Evolutionary conservation across 1,140 invertebrate species (phyloP), one percentile per base, ranked within the genome.

Genomic region (Drosophila azteca): DNA sequence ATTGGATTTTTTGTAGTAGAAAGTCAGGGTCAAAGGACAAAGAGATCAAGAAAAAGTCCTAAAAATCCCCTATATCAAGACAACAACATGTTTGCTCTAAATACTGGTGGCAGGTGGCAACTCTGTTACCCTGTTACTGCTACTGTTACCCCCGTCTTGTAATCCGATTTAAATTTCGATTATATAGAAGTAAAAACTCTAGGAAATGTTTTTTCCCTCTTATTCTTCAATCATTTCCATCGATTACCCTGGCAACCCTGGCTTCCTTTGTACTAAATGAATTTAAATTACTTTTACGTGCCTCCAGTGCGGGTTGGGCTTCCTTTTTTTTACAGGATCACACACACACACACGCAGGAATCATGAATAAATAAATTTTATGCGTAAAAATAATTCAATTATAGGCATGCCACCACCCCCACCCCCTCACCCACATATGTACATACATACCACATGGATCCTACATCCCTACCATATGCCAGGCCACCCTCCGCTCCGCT

Each of bases 321-420:
- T 11, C 74, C 66, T 55, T 58, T 64, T 60, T 41, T 55, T 62
- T 57, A 39, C 43, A 41, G 63, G 46, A n/a, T n/a, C 50, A 31
- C 26, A 17, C n/a, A 9, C 58, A 54, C 52, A 68, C 45, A 65
- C 55, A 54, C 31, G n/a, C 48, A 46, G 45, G 65, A 74, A 65
- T 62, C 80, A 75, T 87, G 83, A 87, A 87, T 85, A 85, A 85
- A 85, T 87, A 87, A 87, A 85, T 87, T 87, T 75, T 75, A 85
- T 85, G 82, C 78, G 69, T 78, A 78, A 71, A 84, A 70, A 84
- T 84, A 77, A 82, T 87, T 82, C 78, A 87, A 87, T 87, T 87
- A 82, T 70, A 70, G 65, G 62, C 65, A n/a, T 39, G 3, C 35
- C n/a, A n/a, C n/a, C n/a, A n/a, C n/a, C n/a, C n/a, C 49, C 43